Conservation (phyloP, 2,113 vertebrate species). For the Prunella himalayana region DNA sequence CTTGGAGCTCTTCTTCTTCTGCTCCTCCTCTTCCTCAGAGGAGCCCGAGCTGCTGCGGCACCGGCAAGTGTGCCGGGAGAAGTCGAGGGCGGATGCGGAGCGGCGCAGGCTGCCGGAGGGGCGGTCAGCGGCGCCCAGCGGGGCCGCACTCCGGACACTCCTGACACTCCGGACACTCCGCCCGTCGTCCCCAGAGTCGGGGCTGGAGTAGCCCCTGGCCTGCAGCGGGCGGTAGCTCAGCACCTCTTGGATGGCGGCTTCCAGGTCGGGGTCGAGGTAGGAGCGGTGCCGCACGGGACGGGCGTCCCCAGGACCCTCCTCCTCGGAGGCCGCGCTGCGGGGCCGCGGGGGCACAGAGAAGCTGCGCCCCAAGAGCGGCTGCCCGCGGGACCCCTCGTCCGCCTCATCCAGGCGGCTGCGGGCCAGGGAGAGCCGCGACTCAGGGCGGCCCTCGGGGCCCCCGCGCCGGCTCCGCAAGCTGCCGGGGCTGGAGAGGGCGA, state of each 20-base stretch:
- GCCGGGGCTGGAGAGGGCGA: conserved; percentile 75
- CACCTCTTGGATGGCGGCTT: conserved; percentile 93
- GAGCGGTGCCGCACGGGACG: conserved; percentile 78
- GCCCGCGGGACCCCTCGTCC: conserved; percentile 80
- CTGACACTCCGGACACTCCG: conserved; percentile 64
- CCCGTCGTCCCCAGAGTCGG: conserved; percentile 78
- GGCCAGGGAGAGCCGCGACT: conserved; percentile 78
- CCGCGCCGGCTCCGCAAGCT: conserved; percentile 72
- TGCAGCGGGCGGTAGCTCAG: conserved; percentile 85
- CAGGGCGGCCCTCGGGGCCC: conserved; percentile 69
- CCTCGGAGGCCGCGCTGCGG: conserved; percentile 52
- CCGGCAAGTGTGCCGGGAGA: conserved; percentile 60
- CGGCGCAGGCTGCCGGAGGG: conserved; percentile 73
- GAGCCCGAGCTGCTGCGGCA: conserved; percentile 69
- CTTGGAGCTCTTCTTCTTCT: conserved; percentile 75
- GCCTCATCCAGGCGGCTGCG: conserved; percentile 82
- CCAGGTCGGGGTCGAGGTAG: conserved; percentile 92
- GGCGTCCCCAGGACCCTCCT: conserved; percentile 46
- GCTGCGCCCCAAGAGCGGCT: conserved; percentile 82
- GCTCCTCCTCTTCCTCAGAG: conserved; percentile 63
- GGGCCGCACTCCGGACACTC: conserved; percentile 57
- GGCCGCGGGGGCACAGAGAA: conserved; percentile 87
- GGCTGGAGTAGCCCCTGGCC: conserved; percentile 78
- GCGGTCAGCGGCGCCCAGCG: conserved; percentile 14
- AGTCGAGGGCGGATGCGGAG: conserved; percentile 84